A percentile compares a stretch with the other conserved stretches of the same genome.
phyloP scores from a whole-genome alignment of 2,113 vertebrate species.

The Myrmecophaga tridactyla region DNA sequence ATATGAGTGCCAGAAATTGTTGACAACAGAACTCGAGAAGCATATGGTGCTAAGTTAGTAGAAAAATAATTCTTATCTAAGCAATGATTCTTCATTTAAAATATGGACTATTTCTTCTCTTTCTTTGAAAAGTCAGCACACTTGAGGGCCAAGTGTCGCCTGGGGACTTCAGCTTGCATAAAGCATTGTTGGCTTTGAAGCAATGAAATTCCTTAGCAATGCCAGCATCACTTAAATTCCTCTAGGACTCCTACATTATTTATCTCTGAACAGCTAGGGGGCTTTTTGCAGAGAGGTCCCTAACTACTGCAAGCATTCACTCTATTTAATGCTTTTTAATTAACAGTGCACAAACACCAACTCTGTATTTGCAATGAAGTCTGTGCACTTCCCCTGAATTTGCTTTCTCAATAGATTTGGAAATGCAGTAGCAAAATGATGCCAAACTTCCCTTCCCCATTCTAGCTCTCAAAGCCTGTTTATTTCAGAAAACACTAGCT shows the following conservation, averaged over 20 bases:
- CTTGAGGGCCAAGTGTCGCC: slow-evolving; percentile 17
- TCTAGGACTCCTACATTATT: slow-evolving; percentile 9
- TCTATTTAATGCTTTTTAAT: slow-evolving; percentile 81
- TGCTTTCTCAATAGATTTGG: slow-evolving; percentile 2
- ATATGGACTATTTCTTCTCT: slow-evolving; percentile 30
- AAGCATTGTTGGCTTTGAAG: slow-evolving; percentile 2
- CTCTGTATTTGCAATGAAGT: slow-evolving; percentile 52
- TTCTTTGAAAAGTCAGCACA: slow-evolving; percentile 61
- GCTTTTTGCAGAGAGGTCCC: slow-evolving; percentile 64
- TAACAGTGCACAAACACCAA: slow-evolving; percentile 73
- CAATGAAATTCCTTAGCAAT: slow-evolving; percentile 52
- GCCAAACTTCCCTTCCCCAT: not conserved
- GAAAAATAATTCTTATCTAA: slow-evolving; percentile 40
- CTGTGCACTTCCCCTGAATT: not conserved
- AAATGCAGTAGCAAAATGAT: not conserved
- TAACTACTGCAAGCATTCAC: slow-evolving; percentile 66
- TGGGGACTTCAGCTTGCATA: slow-evolving; percentile 53
- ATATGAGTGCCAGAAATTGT: slow-evolving; percentile 14
- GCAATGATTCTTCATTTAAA: slow-evolving; percentile 61
- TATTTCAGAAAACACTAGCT: not conserved
- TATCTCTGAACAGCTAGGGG: slow-evolving; percentile 49
- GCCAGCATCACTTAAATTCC: slow-evolving; percentile 15
- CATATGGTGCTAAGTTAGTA: slow-evolving; percentile 26
- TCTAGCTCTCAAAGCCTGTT: not conserved
- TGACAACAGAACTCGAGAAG: slow-evolving; percentile 15